Conservation (phyloP, 2,113 vertebrate genomes). For the Calypte anna region DNA sequence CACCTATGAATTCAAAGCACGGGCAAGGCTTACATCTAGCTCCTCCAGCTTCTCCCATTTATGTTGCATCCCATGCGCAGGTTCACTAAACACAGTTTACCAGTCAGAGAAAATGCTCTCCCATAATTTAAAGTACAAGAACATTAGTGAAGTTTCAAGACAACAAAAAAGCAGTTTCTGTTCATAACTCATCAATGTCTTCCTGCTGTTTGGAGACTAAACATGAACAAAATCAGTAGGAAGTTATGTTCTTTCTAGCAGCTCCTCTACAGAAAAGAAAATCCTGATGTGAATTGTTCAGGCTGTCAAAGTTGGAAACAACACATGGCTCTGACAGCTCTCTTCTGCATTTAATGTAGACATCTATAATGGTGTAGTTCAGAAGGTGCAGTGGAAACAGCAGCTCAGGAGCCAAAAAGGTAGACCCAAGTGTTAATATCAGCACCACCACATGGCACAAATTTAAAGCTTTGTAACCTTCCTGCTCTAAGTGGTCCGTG, state of each 20-base stretch:
- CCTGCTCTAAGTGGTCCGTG: rapidly evolving
- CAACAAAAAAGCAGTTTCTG: neutral
- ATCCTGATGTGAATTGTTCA: neutral
- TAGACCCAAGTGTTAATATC: rapidly evolving
- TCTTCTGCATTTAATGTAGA: neutral
- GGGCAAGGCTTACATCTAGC: neutral
- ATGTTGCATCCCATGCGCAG: neutral
- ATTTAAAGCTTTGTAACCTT: rapidly evolving
- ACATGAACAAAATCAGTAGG: neutral
- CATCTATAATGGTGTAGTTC: neutral
- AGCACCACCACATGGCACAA: neutral
- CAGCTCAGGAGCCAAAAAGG: neutral
- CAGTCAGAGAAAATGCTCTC: neutral
- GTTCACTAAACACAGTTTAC: neutral
- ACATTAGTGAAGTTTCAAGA: neutral
- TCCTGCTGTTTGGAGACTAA: neutral
- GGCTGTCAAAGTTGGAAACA: constrained; percentile 11
- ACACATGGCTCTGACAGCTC: rapidly evolving
- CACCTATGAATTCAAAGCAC: neutral
- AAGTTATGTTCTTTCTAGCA: constrained; percentile 1
- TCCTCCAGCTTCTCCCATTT: neutral
- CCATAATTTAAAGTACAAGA: neutral
- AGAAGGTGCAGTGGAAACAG: neutral
- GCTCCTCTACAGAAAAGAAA: neutral
- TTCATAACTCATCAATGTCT: neutral